Evolutionary conservation across 1,140 invertebrate genomes (phyloP).

Genomic region (Danaus melanippus): DNA sequence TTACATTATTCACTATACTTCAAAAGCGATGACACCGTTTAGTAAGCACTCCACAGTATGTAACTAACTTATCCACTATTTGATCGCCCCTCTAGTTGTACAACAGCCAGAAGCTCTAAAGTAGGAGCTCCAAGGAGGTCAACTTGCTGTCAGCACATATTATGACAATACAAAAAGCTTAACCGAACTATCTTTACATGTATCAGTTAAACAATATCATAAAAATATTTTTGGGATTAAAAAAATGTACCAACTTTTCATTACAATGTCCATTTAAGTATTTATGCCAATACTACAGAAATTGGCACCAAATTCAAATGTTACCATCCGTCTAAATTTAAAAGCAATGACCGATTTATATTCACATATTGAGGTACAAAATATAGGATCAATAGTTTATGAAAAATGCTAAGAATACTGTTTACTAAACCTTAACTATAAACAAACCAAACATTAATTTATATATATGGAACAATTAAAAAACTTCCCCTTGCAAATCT

Average conservation of each 20-base stretch:
- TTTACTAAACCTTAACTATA: slow-evolving; percentile 12
- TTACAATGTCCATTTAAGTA: slow-evolving; percentile 20
- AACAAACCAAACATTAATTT: neutral
- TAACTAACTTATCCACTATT: slow-evolving; percentile 2
- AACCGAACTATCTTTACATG: slow-evolving; percentile 30
- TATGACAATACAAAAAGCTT: slow-evolving; percentile 4
- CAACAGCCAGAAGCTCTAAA: neutral
- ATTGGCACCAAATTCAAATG: slow-evolving; percentile 9
- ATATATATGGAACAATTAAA: slow-evolving; percentile 4
- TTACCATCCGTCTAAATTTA: too few species aligned
- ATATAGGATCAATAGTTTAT: too few species aligned
- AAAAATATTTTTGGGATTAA: slow-evolving; percentile 37
- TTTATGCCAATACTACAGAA: slow-evolving; percentile 13
- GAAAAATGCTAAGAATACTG: slow-evolving; percentile 22
- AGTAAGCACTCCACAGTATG: slow-evolving; percentile 13
- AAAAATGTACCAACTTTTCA: slow-evolving; percentile 28
- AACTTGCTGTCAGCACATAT: too few species aligned
- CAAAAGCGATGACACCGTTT: slow-evolving; percentile 33
- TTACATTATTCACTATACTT: slow-evolving; percentile 51
- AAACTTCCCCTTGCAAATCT: neutral
- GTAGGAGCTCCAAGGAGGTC: too few species aligned
- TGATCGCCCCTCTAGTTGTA: slow-evolving; percentile 13
- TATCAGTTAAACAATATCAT: slow-evolving; percentile 57
- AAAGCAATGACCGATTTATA: too few species aligned
- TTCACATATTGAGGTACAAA: too few species aligned